Percentiles rank a stretch among this genome's conserved stretches.
These are phyloP conservation scores for Eupithecia tripunctaria DNA, from an alignment of 2,888 invertebrate genomes.

Conservation along the genomic window DNA sequence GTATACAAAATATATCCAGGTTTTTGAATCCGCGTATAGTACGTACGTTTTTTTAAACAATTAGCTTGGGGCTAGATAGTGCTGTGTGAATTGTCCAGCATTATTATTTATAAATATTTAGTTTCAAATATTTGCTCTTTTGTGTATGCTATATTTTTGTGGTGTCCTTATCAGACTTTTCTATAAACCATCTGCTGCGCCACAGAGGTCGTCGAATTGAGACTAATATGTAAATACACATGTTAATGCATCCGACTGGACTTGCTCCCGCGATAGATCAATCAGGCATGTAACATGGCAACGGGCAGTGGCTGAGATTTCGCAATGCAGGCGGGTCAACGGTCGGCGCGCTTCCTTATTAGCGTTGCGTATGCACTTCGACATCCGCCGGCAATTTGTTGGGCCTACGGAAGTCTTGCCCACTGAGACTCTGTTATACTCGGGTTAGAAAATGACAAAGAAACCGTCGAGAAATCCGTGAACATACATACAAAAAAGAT, in stretches of 20 bases:
- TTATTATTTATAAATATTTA: background rate
- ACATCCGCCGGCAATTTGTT: constrained; percentile 24
- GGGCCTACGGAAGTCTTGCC: background rate
- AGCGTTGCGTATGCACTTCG: constrained; percentile 49
- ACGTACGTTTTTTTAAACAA: too few relatives aligned
- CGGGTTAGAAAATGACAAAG: too few relatives aligned
- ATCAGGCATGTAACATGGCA: constrained; percentile 4
- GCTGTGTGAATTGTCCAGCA: too few relatives aligned
- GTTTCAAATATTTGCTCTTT: too few relatives aligned
- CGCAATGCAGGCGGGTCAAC: constrained; percentile 68
- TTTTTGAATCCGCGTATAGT: too few relatives aligned
- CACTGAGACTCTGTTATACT: background rate
- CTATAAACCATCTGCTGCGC: too few relatives aligned
- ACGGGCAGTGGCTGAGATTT: constrained; percentile 46
- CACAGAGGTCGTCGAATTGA: too few relatives aligned
- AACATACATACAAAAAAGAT: too few relatives aligned
- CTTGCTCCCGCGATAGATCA: background rate
- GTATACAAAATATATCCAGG: too few relatives aligned
- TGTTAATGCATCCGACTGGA: background rate
- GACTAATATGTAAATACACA: background rate
- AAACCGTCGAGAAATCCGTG: too few relatives aligned
- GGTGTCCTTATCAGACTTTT: background rate
- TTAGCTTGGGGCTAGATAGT: too few relatives aligned
- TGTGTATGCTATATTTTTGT: too few relatives aligned
- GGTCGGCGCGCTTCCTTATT: constrained; percentile 71